Base-by-base conservation (phyloP, 2,113 vertebrate species). In the Hemichromis elongatus region DNA sequence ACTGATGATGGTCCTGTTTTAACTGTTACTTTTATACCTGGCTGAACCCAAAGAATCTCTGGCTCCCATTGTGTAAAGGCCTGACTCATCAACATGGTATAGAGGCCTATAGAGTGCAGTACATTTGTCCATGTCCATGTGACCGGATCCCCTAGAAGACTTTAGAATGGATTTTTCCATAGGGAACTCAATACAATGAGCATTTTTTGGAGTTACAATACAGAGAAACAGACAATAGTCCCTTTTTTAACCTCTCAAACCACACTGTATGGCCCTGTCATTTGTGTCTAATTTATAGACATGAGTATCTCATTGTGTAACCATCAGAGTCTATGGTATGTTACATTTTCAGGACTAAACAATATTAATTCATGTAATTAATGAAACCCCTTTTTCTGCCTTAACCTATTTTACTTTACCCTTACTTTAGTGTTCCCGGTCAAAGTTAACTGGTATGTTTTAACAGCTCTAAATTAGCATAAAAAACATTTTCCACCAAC, bases 21-120 rank as follows among this genome's bases (percentile, higher is more conserved):
- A 89, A 89, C 87, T 10, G 86, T 88, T 89, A 92, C 92, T 94
- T 95, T 94, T 95, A 95, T 95, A 95, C 93, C 89, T 91, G 89
- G 90, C 83, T 82, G 61, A 92, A 92, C 70, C 80, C 78, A 92
- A 85, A 94, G 89, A 84, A 87, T 93, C 40, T 82, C 57, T 79
- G 63, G 63, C 82, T 82, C 47, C 90, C 85, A 87, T 94, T 94
- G 93, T 95, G 21, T 61, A 92, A 93, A 94, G 3, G 73, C 90
- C 91, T 94, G 92, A 95, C 63, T 83, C 90, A 90, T 89, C 94
- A 93, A 90, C 90, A 94, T 89, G 88, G 88, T 90, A 90, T 91
- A 88, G 93, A 91, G 92, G 92, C 90, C 90, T 94, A 83, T 92
- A 86, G 79, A 93, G 88, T 63, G 80, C 79, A 79, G 81, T 88